Percentiles rank a stretch among this genome's conserved stretches.
phyloP scores from a whole-genome alignment of 1,140 invertebrate genomes.

The Plodia interpunctella region DNA sequence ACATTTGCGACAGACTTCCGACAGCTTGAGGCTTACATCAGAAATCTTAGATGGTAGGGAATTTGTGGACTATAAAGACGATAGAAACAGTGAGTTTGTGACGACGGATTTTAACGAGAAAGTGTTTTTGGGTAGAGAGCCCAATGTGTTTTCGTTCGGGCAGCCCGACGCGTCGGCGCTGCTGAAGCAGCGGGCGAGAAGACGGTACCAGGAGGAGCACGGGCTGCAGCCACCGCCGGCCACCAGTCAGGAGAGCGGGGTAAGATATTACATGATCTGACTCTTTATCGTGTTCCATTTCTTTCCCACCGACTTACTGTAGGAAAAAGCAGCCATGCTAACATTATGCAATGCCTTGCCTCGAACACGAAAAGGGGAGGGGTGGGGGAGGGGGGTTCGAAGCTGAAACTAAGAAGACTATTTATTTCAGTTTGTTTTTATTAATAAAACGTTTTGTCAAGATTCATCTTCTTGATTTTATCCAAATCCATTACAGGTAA shows the following conservation, averaged over 20 bases:
- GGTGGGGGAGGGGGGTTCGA: no score
- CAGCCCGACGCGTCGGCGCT: slow-evolving; percentile 65
- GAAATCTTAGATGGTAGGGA: slow-evolving; percentile 51
- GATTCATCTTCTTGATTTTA: no score
- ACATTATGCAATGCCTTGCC: no score
- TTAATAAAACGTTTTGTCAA: no score
- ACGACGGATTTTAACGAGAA: slow-evolving; percentile 40
- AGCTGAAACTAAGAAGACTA: no score
- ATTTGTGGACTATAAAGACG: neutral
- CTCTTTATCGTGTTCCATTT: no score
- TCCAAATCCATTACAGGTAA: no score
- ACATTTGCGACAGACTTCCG: slow-evolving; percentile 55
- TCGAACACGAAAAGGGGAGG: no score
- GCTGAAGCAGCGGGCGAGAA: slow-evolving; percentile 52
- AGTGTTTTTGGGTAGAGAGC: slow-evolving; percentile 47
- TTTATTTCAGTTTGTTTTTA: no score
- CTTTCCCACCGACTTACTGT: no score
- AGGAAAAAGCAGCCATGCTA: no score
- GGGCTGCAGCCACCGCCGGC: slow-evolving; percentile 51
- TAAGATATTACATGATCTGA: slow-evolving; percentile 36
- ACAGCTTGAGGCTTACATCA: slow-evolving; percentile 49
- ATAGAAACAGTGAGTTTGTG: neutral
- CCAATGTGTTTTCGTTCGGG: slow-evolving; percentile 63
- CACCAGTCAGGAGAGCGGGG: slow-evolving; percentile 68
- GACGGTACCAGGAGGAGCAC: slow-evolving; percentile 59